These are phyloP conservation scores for Agapetus fuscipes DNA, from an alignment of 2,888 invertebrate species.

Conservation along the genomic window DNA sequence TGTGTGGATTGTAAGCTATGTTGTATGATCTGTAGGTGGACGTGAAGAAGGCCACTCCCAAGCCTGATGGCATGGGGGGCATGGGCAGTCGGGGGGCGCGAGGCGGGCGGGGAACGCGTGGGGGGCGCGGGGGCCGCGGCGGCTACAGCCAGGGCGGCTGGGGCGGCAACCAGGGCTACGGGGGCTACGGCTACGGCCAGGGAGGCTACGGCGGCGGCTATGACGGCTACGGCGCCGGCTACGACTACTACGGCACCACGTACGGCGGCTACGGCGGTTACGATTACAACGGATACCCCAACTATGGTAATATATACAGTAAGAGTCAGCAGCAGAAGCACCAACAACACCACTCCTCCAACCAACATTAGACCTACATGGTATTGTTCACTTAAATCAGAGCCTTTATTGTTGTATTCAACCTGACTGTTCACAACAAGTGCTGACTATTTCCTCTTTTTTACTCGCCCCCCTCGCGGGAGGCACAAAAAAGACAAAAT, in stretches of 20 bases:
- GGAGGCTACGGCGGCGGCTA: constrained; percentile 63
- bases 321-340: constrained; percentile 19
- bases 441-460: constrained; percentile 21
- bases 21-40: constrained; percentile 55
- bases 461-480: no score
- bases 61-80: constrained; percentile 68
- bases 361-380: neutral
- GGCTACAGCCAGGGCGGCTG: constrained; percentile 57
- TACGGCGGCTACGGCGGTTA: constrained; percentile 72
- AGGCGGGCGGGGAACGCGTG: constrained; percentile 56
- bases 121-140: constrained; percentile 58
- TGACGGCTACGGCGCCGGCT: constrained; percentile 64
- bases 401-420: constrained; percentile 15
- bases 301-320: constrained; percentile 57
- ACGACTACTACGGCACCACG: constrained; percentile 63
- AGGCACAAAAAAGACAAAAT: constrained; percentile 13
- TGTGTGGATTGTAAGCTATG: neutral
- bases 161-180: constrained; percentile 54
- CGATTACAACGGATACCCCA: constrained; percentile 72
- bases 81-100: constrained; percentile 54
- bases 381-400: constrained; percentile 19
- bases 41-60: constrained; percentile 91
- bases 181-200: constrained; percentile 62
- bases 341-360: constrained; percentile 4
- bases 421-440: constrained; percentile 13